phyloP scores from a whole-genome alignment of 2,797 vertebrate species.

The Alca torda region DNA sequence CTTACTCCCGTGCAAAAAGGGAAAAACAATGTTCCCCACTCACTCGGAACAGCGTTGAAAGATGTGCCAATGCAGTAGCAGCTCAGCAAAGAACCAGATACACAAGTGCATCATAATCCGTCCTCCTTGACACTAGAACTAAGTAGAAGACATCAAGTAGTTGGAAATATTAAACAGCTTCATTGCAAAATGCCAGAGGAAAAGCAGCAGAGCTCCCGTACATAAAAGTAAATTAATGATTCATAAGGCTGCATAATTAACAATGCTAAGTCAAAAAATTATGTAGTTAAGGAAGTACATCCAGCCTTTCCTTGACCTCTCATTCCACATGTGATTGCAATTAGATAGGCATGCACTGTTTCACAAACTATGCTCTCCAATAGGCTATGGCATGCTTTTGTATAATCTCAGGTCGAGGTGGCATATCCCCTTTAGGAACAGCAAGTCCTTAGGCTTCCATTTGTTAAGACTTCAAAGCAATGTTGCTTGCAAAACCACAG shows the following conservation, averaged over 20 bases:
- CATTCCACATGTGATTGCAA: background rate
- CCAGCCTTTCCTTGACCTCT: background rate
- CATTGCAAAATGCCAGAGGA: constrained; percentile 4
- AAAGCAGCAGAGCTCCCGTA: background rate
- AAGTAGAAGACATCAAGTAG: constrained; percentile 3
- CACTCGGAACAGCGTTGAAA: background rate
- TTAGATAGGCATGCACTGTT: constrained; percentile 40
- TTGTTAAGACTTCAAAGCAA: background rate
- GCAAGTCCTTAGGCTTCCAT: background rate
- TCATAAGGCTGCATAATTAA: constrained; percentile 18
- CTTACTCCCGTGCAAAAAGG: background rate
- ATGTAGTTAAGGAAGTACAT: background rate
- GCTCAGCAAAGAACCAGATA: background rate
- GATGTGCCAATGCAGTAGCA: background rate
- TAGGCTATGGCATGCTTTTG: background rate
- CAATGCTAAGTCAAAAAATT: background rate
- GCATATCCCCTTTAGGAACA: constrained; percentile 9
- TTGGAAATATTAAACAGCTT: background rate
- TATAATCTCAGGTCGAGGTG: background rate
- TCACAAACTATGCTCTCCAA: background rate
- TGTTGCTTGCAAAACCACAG: background rate
- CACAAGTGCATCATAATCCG: background rate
- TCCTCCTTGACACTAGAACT: background rate
- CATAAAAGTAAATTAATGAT: constrained; percentile 33
- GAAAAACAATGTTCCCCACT: background rate